These are phyloP conservation scores for Megaceryle maxima DNA, from an alignment of 2,113 vertebrate species.

Conservation along the genomic window DNA sequence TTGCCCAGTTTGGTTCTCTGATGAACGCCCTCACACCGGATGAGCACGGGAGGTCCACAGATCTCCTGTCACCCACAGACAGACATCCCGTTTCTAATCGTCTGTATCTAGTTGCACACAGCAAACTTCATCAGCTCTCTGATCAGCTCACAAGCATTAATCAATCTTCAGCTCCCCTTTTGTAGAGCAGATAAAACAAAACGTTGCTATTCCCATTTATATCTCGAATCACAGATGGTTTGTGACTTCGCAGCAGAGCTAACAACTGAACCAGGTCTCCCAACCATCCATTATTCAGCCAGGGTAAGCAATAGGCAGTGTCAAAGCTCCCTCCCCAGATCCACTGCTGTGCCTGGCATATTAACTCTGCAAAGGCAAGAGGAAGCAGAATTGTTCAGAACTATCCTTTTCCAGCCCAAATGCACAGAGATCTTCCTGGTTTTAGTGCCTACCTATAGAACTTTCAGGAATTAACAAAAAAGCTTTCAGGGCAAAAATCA, in stretches of 20 bases:
- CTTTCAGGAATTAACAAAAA: neutral
- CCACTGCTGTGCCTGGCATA: neutral
- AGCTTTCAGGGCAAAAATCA: neutral
- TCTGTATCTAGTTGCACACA: rapidly evolving
- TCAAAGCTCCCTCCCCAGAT: neutral
- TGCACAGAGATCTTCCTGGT: neutral
- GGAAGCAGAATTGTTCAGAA: neutral
- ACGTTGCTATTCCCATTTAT: neutral
- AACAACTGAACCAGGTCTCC: neutral
- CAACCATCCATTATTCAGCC: neutral
- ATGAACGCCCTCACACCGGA: neutral
- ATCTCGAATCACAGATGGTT: neutral
- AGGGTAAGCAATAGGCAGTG: neutral
- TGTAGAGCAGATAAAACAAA: neutral
- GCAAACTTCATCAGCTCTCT: neutral
- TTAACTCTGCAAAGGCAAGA: neutral
- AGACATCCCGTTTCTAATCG: rapidly evolving
- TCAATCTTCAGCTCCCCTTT: neutral
- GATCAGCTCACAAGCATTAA: neutral
- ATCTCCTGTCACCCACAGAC: rapidly evolving
- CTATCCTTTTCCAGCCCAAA: neutral
- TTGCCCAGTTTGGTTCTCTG: neutral
- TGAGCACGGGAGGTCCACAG: neutral
- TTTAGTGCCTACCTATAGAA: neutral
- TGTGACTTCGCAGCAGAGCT: neutral